Percentiles rank a stretch among this genome's conserved stretches.
phyloP scores from a whole-genome alignment of 1,140 invertebrate species.

The Brachionus paranguensis region DNA sequence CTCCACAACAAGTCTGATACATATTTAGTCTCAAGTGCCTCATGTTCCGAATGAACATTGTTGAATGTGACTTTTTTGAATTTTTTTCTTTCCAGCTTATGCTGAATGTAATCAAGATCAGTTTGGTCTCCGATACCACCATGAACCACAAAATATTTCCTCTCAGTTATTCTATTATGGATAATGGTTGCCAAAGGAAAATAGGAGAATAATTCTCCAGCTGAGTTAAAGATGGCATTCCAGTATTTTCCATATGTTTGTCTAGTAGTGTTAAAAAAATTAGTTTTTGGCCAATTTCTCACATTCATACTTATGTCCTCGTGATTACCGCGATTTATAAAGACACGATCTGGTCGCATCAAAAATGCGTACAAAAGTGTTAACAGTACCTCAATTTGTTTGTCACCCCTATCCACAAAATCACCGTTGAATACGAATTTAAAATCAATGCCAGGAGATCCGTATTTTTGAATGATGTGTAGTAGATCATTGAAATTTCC shows the following conservation, averaged over 20 bases:
- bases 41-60: background rate
- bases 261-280: background rate
- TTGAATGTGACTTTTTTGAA: background rate
- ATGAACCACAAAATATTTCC: constrained; percentile 25
- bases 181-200: constrained; percentile 1
- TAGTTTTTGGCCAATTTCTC: background rate
- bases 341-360: background rate
- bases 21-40: background rate
- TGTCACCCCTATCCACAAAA: background rate
- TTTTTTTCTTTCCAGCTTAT: constrained; percentile 1
- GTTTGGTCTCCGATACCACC: background rate
- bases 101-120: background rate
- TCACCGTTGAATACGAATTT: constrained; percentile 39
- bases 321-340: constrained; percentile 38
- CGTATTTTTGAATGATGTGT: constrained; percentile 12
- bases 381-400: constrained; percentile 21
- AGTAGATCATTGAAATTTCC: constrained; percentile 22
- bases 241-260: background rate
- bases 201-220: background rate
- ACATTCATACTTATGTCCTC: constrained; percentile 35
- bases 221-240: background rate
- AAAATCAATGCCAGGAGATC: background rate
- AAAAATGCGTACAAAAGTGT: constrained; percentile 5
- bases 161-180: background rate
- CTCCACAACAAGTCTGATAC: constrained; percentile 13